Base-by-base conservation (phyloP, 1,140 invertebrate species). In the Papilio polyxenes region DNA sequence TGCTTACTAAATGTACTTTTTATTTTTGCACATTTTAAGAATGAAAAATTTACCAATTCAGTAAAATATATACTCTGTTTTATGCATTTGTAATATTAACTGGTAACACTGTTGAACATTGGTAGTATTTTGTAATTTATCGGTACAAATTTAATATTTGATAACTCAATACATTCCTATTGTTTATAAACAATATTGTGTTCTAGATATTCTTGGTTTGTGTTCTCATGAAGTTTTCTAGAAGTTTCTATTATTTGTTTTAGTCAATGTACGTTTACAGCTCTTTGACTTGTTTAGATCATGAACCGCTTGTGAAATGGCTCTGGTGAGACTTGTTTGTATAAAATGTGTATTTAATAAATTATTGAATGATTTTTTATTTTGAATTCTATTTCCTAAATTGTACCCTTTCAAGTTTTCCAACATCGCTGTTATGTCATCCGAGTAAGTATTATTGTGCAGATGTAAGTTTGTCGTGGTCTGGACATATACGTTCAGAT, bases 301-400 rank as follows among this genome's bases (percentile, higher is more conserved):
- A 59, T 48, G 48, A 77, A 77, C 75, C n/a, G 20, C 49, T 51
- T 56, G n/a, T 48, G 40, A 48, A 75, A 75, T 49, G 44, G 74
- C 10, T 77, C 23, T 13, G 75, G 51, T 78, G 56, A 78, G 59
- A 49, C 75, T 59, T 23, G 17, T 78, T 78, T 78, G 76, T 78
- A 78, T 78, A 78, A 78, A 78, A 78, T 59, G 76, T 59, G 76
- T 78, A 78, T 78, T 78, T 78, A 78, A 78, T 78, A 78, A 78
- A 78, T 59, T 78, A 78, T 78, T 78, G n/a, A 78, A 78, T 15
- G 37, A 78, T 78, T 78, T 78, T 78, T 23, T 56, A 59, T 31
- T 51, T 31, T 3, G 75, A 44, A 8, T 78, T 56, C 59, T 59
- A 78, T 44, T 78, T 77, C 7, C n/a, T 56, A n/a, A 49, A 6